phyloP scores from a whole-genome alignment of 2,113 vertebrate genomes.

The Chascanopsetta lugubris region DNA sequence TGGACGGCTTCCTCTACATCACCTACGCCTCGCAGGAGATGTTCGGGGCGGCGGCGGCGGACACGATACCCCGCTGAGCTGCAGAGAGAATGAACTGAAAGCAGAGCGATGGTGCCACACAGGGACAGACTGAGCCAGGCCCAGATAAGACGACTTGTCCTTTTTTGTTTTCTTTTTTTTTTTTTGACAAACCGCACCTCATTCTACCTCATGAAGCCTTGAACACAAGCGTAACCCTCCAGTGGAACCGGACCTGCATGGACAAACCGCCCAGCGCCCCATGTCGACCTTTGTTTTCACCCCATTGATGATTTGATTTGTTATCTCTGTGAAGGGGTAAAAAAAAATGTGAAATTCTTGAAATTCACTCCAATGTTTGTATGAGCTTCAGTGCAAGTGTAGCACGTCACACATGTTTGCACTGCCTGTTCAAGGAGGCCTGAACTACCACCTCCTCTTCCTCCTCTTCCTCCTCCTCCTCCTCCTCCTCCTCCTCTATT shows the following conservation, averaged over 20 bases:
- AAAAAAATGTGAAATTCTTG: background rate
- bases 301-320: conserved; percentile 15
- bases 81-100: conserved; percentile 35
- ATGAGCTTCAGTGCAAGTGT: conserved; percentile 2
- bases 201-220: conserved; percentile 43
- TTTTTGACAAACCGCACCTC: conserved; percentile 25
- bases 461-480: background rate
- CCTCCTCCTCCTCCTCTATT: background rate
- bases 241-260: background rate
- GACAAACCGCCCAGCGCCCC: background rate
- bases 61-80: conserved; percentile 44
- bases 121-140: conserved; percentile 31
- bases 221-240: background rate
- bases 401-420: background rate
- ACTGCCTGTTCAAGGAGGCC: conserved; percentile 10
- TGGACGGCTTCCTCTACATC: conserved; percentile 87
- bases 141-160: conserved; percentile 15
- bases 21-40: conserved; percentile 86
- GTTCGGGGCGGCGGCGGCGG: conserved; percentile 73
- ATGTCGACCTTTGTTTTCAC: background rate
- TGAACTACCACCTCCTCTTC: conserved; percentile 21
- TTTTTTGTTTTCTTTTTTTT: background rate
- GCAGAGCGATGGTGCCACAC: conserved; percentile 12
- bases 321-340: background rate
- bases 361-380: background rate